Evolutionary conservation across 2,888 invertebrate genomes (phyloP), one percentile per base, ranked within the genome.

Genomic region (Scaptomyza tumidula): DNA sequence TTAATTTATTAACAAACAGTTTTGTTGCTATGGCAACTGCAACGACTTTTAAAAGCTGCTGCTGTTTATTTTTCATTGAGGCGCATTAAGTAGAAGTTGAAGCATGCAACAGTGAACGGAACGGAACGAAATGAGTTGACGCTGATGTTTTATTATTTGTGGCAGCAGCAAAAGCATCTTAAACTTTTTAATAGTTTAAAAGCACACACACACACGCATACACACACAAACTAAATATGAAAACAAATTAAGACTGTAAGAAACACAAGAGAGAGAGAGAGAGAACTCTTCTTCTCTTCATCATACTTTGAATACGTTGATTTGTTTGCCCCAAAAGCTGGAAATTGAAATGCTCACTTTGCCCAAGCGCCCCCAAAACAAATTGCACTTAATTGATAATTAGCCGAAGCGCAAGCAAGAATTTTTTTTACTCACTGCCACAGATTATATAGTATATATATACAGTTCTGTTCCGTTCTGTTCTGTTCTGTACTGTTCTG

Each of bases 301-400:
- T 53, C 58, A 58, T 33, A 33, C 33, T 24, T 24, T 55, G 35
- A 19, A 45, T 43, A 39, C 44, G 48, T 50, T 35, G 39, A 35
- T 44, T 68, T 57, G 57, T 48, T 74, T 69, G 33, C 55, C 43
- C 59, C 41, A 56, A 60, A 77, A 50, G 19, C 50, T 35, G 11
- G 6, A 57, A 61, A 85, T 80, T 82, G 67, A 78, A 82, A 79
- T 75, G 59, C 65, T 71, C 56, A 67, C 79, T 71, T 58, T 49
- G 61, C 41, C 24, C 49, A 45, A 43, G 57, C 24, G 39, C 59
- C 77, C 77, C 63, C 53, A 65, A 64, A 79, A 66, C 83, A 84
- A 84, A 84, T 84, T 84, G 83, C 85, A 78, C 88, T 86, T 84
- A 84, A 84, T 84, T 84, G 86, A 88, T 84, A 84, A 84, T 88